Conservation (phyloP, 2,888 invertebrate species). For the Drosophila fungiperda region DNA sequence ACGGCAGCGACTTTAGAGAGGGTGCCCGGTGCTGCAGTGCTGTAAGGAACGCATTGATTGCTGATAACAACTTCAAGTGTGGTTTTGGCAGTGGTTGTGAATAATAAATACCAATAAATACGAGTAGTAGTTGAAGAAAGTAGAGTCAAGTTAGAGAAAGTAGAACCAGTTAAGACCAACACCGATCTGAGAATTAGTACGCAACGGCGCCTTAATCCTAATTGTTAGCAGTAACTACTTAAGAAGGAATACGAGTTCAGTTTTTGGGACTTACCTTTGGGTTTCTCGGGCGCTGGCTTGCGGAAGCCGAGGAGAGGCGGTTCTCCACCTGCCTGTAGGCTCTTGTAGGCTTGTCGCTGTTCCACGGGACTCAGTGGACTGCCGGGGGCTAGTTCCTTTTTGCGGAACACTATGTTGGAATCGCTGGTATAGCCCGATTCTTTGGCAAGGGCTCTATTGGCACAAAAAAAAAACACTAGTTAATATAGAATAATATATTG, state of each 20-base stretch:
- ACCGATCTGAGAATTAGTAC: slow-evolving; percentile 61
- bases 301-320: slow-evolving; percentile 96
- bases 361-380: slow-evolving; percentile 92
- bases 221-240: slow-evolving; percentile 21
- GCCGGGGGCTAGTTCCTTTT: slow-evolving; percentile 89
- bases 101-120: slow-evolving; percentile 29
- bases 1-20: slow-evolving; percentile 32
- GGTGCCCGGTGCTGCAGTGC: slow-evolving; percentile 65
- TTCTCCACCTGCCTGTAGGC: slow-evolving; percentile 96
- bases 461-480: not conserved
- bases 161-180: slow-evolving; percentile 54
- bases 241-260: not conserved
- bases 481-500: not conserved
- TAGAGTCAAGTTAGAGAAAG: slow-evolving; percentile 21
- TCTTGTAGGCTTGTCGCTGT: slow-evolving; percentile 93
- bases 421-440: slow-evolving; percentile 97
- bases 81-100: slow-evolving; percentile 60
- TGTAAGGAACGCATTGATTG: slow-evolving; percentile 31
- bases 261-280: slow-evolving; percentile 87
- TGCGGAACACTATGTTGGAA: slow-evolving; percentile 93
- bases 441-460: slow-evolving; percentile 91
- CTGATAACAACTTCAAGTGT: slow-evolving; percentile 58
- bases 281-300: slow-evolving; percentile 94
- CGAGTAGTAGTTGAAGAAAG: slow-evolving; percentile 10
- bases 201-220: slow-evolving; percentile 32